phyloP scores from a whole-genome alignment of 2,113 vertebrate species.

The Micronycteris hirsuta region DNA sequence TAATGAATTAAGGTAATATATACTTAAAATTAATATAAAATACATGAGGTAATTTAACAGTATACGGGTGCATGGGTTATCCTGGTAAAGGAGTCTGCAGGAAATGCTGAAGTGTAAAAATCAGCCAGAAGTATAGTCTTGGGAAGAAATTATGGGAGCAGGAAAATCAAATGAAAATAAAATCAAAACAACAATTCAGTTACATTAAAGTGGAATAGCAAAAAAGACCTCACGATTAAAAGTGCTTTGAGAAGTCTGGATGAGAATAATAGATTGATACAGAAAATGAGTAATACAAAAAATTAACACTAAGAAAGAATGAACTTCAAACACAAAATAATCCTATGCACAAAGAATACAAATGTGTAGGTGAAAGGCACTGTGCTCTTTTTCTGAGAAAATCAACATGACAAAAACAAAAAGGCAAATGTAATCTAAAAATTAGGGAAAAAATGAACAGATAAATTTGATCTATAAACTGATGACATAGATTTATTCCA shows the following conservation, averaged over 20 bases:
- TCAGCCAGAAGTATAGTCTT: not conserved
- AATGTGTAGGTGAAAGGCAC: not conserved
- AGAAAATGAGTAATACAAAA: not conserved
- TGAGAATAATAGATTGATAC: not conserved
- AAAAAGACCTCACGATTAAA: not conserved
- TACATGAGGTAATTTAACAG: not conserved
- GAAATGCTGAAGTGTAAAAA: not conserved
- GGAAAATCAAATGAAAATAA: not conserved
- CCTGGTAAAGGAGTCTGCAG: not conserved
- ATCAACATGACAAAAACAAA: not conserved
- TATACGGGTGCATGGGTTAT: not conserved
- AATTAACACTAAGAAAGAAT: not conserved
- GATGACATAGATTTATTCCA: not conserved
- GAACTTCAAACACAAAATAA: not conserved
- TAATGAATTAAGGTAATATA: not conserved
- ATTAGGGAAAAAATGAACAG: not conserved
- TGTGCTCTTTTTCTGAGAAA: not conserved
- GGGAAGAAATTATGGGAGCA: not conserved
- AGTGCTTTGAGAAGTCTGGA: not conserved
- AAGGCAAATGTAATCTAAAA: not conserved
- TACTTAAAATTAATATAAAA: not conserved
- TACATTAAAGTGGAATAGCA: not conserved
- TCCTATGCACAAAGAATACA: not conserved
- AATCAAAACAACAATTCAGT: not conserved
- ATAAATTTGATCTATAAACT: not conserved